Conservation (phyloP, 2,797 vertebrate genomes). For the Silurus lanzhouensis region DNA sequence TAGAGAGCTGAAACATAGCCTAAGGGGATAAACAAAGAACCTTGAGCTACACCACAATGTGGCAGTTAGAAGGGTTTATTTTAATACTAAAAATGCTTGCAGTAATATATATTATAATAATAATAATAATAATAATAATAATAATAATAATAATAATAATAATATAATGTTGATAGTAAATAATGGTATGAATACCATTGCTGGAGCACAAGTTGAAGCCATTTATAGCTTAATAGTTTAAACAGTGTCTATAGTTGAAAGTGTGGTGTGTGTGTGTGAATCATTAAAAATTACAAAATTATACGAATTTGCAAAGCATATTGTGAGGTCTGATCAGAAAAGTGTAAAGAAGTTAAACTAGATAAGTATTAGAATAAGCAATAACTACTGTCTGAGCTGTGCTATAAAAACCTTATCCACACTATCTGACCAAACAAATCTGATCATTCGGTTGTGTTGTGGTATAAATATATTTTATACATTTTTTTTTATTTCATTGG, state of each 20-base stretch:
- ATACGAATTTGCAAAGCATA: constrained; percentile 71
- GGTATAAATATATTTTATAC: not conserved
- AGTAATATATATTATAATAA: too few species aligned
- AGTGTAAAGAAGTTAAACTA: not conserved
- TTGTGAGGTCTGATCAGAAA: not conserved
- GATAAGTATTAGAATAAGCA: not conserved
- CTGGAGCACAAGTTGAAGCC: not conserved
- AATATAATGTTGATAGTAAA: not conserved
- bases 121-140: too few species aligned
- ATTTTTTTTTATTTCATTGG: not conserved
- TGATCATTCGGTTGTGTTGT: not conserved
- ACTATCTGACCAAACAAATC: not conserved
- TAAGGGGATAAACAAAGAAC: not conserved
- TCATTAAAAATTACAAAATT: constrained; percentile 66
- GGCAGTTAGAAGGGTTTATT: not conserved
- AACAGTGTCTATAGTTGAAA: too few species aligned
- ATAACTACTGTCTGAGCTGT: not conserved
- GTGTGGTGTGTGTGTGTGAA: constrained; percentile 49
- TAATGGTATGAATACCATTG: not conserved
- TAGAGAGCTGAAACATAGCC: not conserved
- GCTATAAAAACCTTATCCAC: not conserved
- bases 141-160: too few species aligned
- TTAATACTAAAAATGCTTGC: too few species aligned
- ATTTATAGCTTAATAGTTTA: not conserved
- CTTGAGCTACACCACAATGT: not conserved